phyloP scores from a whole-genome alignment of 1,140 invertebrate genomes.

The Stegodyphus dumicola region DNA sequence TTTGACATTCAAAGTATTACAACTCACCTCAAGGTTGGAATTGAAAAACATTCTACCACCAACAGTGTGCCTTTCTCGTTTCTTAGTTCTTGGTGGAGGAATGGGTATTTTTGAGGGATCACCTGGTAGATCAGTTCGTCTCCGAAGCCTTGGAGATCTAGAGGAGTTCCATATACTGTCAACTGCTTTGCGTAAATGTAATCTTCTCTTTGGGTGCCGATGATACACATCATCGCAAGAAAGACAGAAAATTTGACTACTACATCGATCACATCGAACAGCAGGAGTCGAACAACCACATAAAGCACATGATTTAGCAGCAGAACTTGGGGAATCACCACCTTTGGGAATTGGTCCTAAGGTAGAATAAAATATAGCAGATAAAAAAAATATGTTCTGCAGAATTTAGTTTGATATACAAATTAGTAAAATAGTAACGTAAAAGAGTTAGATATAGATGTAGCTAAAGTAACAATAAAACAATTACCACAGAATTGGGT shows the following conservation, averaged over 20 bases:
- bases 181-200: conserved; percentile 74
- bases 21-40: conserved; percentile 35
- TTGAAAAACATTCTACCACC: conserved; percentile 46
- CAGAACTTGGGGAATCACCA: conserved; percentile 4
- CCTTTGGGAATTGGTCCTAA: conserved; percentile 38
- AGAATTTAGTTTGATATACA: background rate
- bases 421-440: background rate
- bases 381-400: background rate
- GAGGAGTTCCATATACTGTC: conserved; percentile 52
- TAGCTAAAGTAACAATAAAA: background rate
- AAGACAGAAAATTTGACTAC: conserved; percentile 76
- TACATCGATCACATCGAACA: conserved; percentile 83
- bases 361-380: background rate
- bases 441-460: conserved; percentile 2
- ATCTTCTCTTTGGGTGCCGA: conserved; percentile 85
- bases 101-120: conserved; percentile 77
- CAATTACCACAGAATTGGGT: background rate
- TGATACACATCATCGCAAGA: conserved; percentile 95
- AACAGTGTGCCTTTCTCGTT: conserved; percentile 66
- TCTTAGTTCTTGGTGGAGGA: conserved; percentile 81
- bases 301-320: conserved; percentile 74
- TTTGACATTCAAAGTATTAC: no score
- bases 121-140: conserved; percentile 65
- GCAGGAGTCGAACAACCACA: conserved; percentile 82
- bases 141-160: conserved; percentile 16